Conservation (phyloP, 2,113 vertebrate genomes). For the Geothlypis trichas region DNA sequence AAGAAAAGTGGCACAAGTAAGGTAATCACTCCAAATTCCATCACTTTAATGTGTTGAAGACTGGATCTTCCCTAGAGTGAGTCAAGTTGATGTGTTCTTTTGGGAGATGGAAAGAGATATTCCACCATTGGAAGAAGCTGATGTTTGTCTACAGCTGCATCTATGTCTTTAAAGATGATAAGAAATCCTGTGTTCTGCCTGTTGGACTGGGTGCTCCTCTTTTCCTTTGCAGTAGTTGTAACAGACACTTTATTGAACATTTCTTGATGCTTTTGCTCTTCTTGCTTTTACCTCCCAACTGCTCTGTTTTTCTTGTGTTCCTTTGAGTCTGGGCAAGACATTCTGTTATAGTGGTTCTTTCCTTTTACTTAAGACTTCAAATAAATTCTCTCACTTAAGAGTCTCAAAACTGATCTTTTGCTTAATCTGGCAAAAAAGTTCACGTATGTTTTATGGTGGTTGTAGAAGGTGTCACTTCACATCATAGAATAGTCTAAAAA, state of each 20-base stretch:
- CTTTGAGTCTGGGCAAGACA: not conserved
- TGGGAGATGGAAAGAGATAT: not conserved
- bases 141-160: not conserved
- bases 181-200: not conserved
- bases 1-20: not conserved
- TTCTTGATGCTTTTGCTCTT: constrained; percentile 39
- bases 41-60: not conserved
- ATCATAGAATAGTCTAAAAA: not conserved
- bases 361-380: not conserved
- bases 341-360: not conserved
- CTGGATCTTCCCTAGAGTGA: not conserved
- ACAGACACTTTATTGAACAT: not conserved
- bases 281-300: not conserved
- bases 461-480: not conserved
- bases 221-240: not conserved
- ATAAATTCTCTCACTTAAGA: not conserved
- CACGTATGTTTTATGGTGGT: not conserved
- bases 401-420: not conserved
- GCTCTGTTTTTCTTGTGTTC: not conserved
- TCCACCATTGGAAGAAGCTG: not conserved
- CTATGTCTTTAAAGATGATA: not conserved
- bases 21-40: not conserved
- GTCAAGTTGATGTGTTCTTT: not conserved
- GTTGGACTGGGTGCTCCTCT: not conserved
- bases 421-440: not conserved